phyloP scores from a whole-genome alignment of 2,113 vertebrate species.

The Galbula dea region DNA sequence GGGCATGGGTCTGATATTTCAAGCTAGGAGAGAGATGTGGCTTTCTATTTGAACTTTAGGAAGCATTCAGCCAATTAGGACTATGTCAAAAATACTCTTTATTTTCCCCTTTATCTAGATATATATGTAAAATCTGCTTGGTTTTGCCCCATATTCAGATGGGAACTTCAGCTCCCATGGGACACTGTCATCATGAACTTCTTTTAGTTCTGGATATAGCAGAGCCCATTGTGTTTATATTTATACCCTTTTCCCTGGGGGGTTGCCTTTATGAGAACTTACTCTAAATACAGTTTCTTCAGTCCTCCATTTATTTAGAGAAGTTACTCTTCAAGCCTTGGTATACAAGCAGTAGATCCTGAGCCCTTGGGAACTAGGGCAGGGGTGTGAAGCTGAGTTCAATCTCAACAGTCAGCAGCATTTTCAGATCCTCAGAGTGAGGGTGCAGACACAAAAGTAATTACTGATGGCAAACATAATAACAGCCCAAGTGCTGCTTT shows the following conservation, averaged over 20 bases:
- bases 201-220: neutral
- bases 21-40: accelerated
- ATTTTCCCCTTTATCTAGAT: neutral
- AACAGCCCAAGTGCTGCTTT: neutral
- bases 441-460: neutral
- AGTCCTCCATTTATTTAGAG: neutral
- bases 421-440: neutral
- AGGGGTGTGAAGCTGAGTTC: neutral
- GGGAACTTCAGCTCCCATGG: neutral
- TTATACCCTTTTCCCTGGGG: neutral
- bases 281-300: neutral
- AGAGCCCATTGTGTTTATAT: neutral
- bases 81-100: accelerated
- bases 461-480: neutral
- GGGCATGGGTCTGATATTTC: neutral
- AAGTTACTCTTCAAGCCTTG: neutral
- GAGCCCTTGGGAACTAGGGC: slow-evolving; percentile 13
- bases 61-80: accelerated
- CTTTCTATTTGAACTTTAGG: neutral
- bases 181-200: neutral
- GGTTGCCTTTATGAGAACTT: neutral
- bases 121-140: neutral
- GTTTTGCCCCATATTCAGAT: accelerated
- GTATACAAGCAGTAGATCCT: neutral
- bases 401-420: neutral